Evolutionary conservation across 2,888 invertebrate genomes (phyloP).

Genomic region (Morpho helenor): DNA sequence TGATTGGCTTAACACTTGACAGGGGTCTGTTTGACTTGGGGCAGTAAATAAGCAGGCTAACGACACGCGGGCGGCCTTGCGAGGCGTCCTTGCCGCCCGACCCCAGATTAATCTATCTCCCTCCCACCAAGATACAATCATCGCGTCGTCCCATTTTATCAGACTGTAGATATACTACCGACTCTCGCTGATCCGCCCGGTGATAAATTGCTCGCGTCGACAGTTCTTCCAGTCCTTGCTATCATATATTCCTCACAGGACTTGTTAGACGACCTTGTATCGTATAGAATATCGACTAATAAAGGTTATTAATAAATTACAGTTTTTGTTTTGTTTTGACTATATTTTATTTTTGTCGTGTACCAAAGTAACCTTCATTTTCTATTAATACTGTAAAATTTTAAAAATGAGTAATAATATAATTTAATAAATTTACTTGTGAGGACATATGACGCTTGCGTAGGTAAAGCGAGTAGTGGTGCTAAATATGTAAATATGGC

Average conservation of each 20-base stretch:
- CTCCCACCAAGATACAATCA: constrained; percentile 41
- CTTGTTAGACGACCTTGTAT: constrained; percentile 47
- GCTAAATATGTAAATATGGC: too few species aligned
- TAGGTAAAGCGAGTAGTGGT: too few species aligned
- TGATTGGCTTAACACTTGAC: constrained; percentile 37
- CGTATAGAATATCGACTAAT: constrained; percentile 43
- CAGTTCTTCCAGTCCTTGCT: constrained; percentile 52
- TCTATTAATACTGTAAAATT: background rate
- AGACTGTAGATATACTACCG: constrained; percentile 37
- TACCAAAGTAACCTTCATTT: constrained; percentile 29
- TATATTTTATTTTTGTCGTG: constrained; percentile 33
- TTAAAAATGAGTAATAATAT: too few species aligned
- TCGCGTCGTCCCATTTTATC: constrained; percentile 40
- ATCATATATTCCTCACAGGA: constrained; percentile 36
- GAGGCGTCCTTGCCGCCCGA: constrained; percentile 62
- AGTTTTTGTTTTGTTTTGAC: constrained; percentile 24
- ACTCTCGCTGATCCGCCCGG: constrained; percentile 51
- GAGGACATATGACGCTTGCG: too few species aligned
- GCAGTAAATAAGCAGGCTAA: constrained; percentile 41
- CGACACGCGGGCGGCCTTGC: constrained; percentile 64
- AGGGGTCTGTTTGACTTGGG: constrained; percentile 33
- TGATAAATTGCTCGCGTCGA: constrained; percentile 65
- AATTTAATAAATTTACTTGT: too few species aligned
- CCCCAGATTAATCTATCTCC: constrained; percentile 37
- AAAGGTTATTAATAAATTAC: constrained; percentile 52